Percentiles rank a stretch among this genome's conserved stretches.
Evolutionary conservation across 1,140 invertebrate genomes (phyloP).

Genomic region (Anastrepha obliqua): DNA sequence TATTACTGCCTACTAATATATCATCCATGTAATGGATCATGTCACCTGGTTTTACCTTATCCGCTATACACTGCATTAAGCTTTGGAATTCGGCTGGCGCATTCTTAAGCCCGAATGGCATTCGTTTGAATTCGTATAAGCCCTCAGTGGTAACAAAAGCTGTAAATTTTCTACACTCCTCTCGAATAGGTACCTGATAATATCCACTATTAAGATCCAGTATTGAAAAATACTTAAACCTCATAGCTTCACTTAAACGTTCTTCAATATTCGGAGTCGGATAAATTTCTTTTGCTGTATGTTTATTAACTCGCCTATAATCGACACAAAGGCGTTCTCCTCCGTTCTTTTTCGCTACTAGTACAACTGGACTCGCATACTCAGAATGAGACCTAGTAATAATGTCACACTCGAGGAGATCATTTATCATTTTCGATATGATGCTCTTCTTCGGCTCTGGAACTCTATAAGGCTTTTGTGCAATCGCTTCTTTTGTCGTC

Average conservation of each 20-base stretch:
- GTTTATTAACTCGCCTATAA: constrained; percentile 74
- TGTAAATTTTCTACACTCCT: constrained; percentile 63
- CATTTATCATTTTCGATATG: constrained; percentile 51
- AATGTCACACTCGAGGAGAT: constrained; percentile 60
- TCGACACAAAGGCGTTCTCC: constrained; percentile 68
- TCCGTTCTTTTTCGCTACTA: constrained; percentile 66
- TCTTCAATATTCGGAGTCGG: constrained; percentile 66
- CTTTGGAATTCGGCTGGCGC: constrained; percentile 64
- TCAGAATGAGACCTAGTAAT: constrained; percentile 62
- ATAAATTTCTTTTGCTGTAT: constrained; percentile 62
- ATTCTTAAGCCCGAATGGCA: constrained; percentile 69
- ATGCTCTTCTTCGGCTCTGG: constrained; percentile 51
- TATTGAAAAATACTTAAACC: constrained; percentile 60
- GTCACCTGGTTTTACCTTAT: background rate
- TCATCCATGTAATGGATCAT: constrained; percentile 58
- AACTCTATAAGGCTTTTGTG: constrained; percentile 54
- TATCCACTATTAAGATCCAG: constrained; percentile 67
- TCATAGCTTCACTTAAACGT: constrained; percentile 60
- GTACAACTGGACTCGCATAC: constrained; percentile 63
- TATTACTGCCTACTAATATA: constrained; percentile 51
- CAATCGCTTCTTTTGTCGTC: background rate
- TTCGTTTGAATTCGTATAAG: constrained; percentile 76
- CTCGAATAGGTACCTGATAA: constrained; percentile 64
- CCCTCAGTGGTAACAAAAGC: constrained; percentile 73
- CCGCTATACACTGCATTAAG: constrained; percentile 59